A percentile compares a stretch with the other conserved stretches of the same genome.
Evolutionary conservation across 2,888 invertebrate species (phyloP).

Genomic region (Plemyria rubiginata): DNA sequence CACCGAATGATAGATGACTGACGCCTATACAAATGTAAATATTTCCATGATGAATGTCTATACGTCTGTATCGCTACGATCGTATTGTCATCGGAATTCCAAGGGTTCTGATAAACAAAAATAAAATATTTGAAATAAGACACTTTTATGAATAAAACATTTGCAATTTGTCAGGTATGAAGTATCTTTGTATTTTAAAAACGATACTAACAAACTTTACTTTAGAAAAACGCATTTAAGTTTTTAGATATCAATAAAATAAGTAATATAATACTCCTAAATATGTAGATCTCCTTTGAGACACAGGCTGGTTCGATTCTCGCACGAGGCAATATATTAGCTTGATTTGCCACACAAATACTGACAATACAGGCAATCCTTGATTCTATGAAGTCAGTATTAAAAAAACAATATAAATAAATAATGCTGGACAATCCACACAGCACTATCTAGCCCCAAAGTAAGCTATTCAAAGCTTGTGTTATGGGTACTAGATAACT

Average conservation of each 20-base stretch:
- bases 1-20: constrained; percentile 75
- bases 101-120: constrained; percentile 48
- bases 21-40: constrained; percentile 79
- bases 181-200: constrained; percentile 13
- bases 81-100: constrained; percentile 50
- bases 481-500: too few species aligned
- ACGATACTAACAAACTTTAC: neutral
- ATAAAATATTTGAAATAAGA: constrained; percentile 39
- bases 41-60: constrained; percentile 57
- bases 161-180: constrained; percentile 40
- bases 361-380: too few species aligned
- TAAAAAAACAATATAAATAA: too few species aligned
- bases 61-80: constrained; percentile 40
- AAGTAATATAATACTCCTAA: neutral
- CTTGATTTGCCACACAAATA: too few species aligned
- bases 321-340: too few species aligned
- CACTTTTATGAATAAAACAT: constrained; percentile 32
- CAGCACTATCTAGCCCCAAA: too few species aligned
- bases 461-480: too few species aligned
- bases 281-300: too few species aligned
- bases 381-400: too few species aligned
- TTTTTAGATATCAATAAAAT: neutral
- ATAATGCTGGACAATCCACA: too few species aligned
- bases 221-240: neutral
- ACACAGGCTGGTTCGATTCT: too few species aligned